phyloP scores from a whole-genome alignment of 35 echinoderm and acorn worm species.

The Heliocidaris erythrogramma region DNA sequence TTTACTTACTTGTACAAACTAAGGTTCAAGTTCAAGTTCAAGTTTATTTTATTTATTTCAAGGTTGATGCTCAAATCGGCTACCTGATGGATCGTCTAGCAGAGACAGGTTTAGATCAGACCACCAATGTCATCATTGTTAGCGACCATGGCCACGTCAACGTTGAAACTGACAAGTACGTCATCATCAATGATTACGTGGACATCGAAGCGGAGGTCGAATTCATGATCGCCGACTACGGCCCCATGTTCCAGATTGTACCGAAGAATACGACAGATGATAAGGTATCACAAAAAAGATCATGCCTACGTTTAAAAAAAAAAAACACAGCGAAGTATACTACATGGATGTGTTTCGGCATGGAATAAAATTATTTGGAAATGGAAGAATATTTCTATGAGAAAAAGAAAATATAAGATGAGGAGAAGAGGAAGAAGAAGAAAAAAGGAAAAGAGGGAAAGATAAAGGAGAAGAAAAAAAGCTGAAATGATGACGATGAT shows the following conservation, averaged over 20 bases:
- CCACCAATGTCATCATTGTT: constrained; percentile 66
- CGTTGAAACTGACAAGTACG: constrained; percentile 51
- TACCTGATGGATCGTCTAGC: constrained; percentile 67
- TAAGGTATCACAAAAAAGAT: constrained; percentile 1
- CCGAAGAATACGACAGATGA: constrained; percentile 62
- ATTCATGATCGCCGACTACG: constrained; percentile 67
- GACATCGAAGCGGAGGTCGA: constrained; percentile 68
- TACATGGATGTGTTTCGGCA: background rate
- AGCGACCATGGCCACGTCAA: constrained; percentile 86
- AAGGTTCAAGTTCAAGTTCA: too few species aligned
- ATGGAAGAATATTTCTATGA: too few species aligned
- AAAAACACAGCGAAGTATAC: too few species aligned
- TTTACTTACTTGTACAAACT: background rate
- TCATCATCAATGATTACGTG: constrained; percentile 73
- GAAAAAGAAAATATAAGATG: too few species aligned
- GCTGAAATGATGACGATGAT: background rate
- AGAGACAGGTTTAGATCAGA: constrained; percentile 58
- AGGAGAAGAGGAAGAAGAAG: too few species aligned
- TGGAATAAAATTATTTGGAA: background rate
- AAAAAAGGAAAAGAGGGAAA: too few species aligned
- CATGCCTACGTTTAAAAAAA: background rate
- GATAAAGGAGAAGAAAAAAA: too few species aligned
- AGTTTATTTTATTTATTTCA: too few species aligned
- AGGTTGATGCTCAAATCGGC: constrained; percentile 53
- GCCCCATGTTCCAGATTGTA: constrained; percentile 60